Conservation (phyloP, 92 coral and sea anemone genomes). For the Hydrozoanthus gracilis region DNA sequence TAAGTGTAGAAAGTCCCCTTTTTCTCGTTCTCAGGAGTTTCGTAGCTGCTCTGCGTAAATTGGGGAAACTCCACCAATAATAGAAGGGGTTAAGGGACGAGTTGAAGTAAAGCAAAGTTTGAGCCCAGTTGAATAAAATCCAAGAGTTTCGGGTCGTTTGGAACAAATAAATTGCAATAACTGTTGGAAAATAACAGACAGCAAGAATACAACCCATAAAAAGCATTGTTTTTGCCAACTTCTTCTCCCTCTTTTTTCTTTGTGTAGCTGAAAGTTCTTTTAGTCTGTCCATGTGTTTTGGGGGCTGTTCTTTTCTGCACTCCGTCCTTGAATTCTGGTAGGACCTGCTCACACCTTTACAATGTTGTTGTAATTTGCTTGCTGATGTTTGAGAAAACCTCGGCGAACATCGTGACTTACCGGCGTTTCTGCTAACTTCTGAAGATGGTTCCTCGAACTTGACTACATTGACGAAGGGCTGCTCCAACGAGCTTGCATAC, state of each 20-base stretch:
- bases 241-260: slow-evolving; percentile 5
- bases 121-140: not conserved
- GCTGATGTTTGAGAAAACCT: no score
- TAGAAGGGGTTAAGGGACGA: not conserved
- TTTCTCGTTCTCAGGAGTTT: not conserved
- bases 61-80: not conserved
- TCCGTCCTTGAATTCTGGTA: no score
- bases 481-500: no score
- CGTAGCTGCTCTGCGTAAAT: not conserved
- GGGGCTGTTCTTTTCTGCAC: not conserved
- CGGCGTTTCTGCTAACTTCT: no score
- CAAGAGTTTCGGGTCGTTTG: not conserved
- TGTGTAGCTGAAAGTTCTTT: not conserved
- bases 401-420: no score
- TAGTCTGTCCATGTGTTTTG: not conserved
- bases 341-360: no score
- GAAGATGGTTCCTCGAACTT: no score
- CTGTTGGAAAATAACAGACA: not conserved
- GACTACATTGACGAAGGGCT: no score
- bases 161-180: not conserved
- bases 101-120: not conserved
- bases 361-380: no score
- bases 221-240: slow-evolving; percentile 17
- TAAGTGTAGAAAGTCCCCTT: no score
- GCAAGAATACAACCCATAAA: not conserved